Conservation (phyloP, 2,113 vertebrate genomes). For the Morone saxatilis region DNA sequence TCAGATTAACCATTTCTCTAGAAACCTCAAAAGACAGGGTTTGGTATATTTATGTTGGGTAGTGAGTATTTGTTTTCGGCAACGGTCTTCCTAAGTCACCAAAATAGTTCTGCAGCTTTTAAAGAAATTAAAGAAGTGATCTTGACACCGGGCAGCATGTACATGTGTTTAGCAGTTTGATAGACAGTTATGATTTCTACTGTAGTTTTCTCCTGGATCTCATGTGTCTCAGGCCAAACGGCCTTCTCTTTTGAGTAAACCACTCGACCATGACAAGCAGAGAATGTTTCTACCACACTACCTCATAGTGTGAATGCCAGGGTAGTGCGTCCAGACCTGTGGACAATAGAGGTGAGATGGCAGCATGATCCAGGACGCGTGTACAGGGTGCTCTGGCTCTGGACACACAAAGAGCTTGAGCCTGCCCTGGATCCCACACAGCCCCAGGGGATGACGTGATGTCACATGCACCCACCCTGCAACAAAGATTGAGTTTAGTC, state of each 20-base stretch:
- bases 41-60: conserved; percentile 19
- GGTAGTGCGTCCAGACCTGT: conserved; percentile 60
- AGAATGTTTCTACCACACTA: conserved; percentile 62
- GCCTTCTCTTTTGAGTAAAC: conserved; percentile 11
- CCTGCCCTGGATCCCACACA: conserved; percentile 76
- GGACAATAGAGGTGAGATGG: conserved; percentile 76
- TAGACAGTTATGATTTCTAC: background rate
- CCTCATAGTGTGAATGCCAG: conserved; percentile 73
- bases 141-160: background rate
- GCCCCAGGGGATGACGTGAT: conserved; percentile 73
- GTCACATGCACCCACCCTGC: conserved; percentile 74
- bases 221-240: background rate
- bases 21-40: conserved; percentile 19
- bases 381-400: conserved; percentile 67
- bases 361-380: conserved; percentile 69
- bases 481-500: conserved; percentile 82
- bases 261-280: conserved; percentile 44
- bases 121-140: conserved; percentile 23
- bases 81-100: conserved; percentile 7
- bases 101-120: conserved; percentile 13
- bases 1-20: conserved; percentile 18
- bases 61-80: background rate
- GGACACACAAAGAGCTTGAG: conserved; percentile 67
- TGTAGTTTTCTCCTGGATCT: background rate
- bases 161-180: background rate